Evolutionary conservation across 2,113 vertebrate species (phyloP), one percentile per base, ranked within the genome.

Genomic region (Buteo buteo): DNA sequence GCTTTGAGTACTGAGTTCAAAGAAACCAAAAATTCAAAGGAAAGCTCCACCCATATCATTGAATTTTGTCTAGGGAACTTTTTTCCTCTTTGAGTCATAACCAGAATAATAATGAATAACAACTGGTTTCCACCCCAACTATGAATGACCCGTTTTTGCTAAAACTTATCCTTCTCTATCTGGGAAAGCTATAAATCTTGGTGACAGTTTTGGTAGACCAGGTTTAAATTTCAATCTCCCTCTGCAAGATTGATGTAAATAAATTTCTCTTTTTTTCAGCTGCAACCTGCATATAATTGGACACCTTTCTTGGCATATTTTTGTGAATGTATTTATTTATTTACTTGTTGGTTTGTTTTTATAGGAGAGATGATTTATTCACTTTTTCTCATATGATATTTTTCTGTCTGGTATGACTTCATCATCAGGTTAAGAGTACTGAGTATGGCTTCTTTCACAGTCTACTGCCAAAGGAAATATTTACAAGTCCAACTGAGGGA

Each of bases 101-200:
- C 65, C 86, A 94, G 34, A 79, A 71, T 81, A 90, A 81, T 95
- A 96, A 93, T 88, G 69, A 97, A 11, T 74, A 97, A 90, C 86
- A 90, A 93, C 86, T 96, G 80, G 52, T 95, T 93, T 92, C 77
- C 61, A 84, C 65, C 61, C 92, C 94, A 92, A 88, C n/a, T 59
- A 81, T 71, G 31, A 90, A 69, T 86, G 76, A 88, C 80, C 52
- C 7, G 0, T 36, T 97, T 94, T 73, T 88, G 64, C 58, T 74
- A 67, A 88, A 85, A 78, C 38, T 77, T 83, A 70, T 11, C 65
- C n/a, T 91, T 71, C 34, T 66, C 29, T 92, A 21, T 84, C 76
- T 86, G 50, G 47, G 42, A 94, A 92, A 78, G 19, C 17, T 62
- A 18, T 81, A 82, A 74, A 78, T 92, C 42, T 62, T 86, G 20